phyloP scores from a whole-genome alignment of 2,113 vertebrate genomes.

The Pterocles gutturalis region DNA sequence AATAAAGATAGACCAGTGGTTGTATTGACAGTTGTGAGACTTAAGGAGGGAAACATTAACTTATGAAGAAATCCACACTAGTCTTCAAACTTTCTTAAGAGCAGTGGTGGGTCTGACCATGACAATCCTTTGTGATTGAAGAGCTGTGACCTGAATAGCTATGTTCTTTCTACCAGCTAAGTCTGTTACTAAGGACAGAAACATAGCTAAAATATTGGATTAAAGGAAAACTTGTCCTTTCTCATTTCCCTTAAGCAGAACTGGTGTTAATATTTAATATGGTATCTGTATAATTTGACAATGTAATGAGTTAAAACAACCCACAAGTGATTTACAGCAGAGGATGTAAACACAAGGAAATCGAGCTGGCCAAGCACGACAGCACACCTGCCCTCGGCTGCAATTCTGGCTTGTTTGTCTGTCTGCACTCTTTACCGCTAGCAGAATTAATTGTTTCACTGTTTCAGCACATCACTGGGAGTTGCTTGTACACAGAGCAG shows the following conservation, averaged over 20 bases:
- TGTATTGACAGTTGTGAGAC: background rate
- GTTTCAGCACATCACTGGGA: background rate
- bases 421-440: background rate
- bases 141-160: background rate
- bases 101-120: background rate
- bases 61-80: background rate
- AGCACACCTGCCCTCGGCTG: background rate
- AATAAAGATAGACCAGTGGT: background rate
- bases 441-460: background rate
- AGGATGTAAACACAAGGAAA: background rate
- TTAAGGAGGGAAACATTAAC: background rate
- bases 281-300: background rate
- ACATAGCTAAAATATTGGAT: background rate
- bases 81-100: background rate
- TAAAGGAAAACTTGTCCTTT: slow-evolving; percentile 9
- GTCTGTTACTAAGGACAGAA: background rate
- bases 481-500: background rate
- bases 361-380: background rate
- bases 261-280: background rate
- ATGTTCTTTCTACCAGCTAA: background rate
- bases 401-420: background rate
- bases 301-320: background rate
- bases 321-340: background rate
- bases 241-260: background rate
- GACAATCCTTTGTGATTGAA: background rate